These are phyloP conservation scores for Chrysaora quinquecirrha DNA, from an alignment of 30 jellyfish, hydroid and myxozoan species.

Conservation along the genomic window DNA sequence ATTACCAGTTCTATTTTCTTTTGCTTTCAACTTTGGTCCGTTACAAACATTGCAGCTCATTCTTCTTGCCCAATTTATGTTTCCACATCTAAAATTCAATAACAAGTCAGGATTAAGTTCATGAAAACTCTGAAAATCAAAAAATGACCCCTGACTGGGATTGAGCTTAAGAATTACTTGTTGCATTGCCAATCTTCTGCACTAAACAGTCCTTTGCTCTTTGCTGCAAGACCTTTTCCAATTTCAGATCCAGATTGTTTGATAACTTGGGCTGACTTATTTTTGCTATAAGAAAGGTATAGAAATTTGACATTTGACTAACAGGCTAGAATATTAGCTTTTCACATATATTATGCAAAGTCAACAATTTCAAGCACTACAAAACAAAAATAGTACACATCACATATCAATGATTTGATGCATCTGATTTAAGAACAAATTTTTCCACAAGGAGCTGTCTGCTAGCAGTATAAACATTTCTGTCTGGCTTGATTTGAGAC, in stretches of 20 bases:
- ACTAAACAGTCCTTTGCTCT: constrained; percentile 91
- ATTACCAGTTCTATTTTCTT: constrained; percentile 93
- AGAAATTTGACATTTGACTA: too few relatives aligned
- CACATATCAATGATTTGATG: too few relatives aligned
- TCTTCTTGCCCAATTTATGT: constrained; percentile 97
- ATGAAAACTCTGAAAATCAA: background rate
- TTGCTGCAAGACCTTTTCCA: constrained; percentile 83
- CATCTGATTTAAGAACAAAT: too few relatives aligned
- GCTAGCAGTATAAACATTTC: too few relatives aligned
- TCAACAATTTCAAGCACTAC: too few relatives aligned
- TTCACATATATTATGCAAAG: too few relatives aligned
- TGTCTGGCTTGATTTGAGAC: too few relatives aligned
- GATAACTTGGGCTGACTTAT: constrained; percentile 67
- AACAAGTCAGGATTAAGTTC: background rate
- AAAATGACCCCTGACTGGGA: too few relatives aligned
- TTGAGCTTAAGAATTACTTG: constrained; percentile 80
- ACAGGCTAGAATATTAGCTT: too few relatives aligned
- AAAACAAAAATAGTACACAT: too few relatives aligned
- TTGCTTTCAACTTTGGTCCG: constrained; percentile 90
- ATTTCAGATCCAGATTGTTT: constrained; percentile 88
- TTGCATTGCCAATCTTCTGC: constrained; percentile 98
- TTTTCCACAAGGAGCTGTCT: too few relatives aligned
- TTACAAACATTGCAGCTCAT: constrained; percentile 89
- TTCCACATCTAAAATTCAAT: constrained; percentile 75
- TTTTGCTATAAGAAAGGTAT: too few relatives aligned